Percentiles rank a stretch among this genome's conserved stretches.
phyloP scores from a whole-genome alignment of 2,113 vertebrate species.

The Otolemur garnettii region DNA sequence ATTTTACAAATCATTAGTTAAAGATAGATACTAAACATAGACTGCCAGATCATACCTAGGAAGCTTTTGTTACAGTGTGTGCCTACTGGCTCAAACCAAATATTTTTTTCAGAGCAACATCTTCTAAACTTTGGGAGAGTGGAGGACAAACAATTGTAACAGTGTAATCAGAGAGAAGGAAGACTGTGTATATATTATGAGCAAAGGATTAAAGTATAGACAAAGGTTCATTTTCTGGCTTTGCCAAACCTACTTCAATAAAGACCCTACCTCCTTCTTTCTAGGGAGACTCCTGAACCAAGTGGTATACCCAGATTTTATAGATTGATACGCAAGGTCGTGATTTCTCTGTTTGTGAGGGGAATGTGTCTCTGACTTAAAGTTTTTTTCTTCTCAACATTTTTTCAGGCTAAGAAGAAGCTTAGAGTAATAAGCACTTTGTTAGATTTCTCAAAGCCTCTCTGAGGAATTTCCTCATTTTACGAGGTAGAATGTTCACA shows the following conservation, averaged over 20 bases:
- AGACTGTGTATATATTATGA: neutral
- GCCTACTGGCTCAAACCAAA: neutral
- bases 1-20: conserved; percentile 2
- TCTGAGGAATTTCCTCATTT: neutral
- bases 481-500: neutral
- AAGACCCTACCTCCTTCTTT: neutral
- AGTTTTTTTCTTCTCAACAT: neutral
- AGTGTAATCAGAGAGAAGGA: accelerated
- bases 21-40: neutral
- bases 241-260: neutral
- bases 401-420: conserved; percentile 20
- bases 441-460: neutral
- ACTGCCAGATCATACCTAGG: neutral
- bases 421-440: neutral
- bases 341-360: neutral
- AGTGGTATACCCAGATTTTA: neutral
- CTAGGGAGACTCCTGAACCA: neutral
- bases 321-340: neutral
- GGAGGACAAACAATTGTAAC: neutral
- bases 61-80: neutral
- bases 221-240: neutral
- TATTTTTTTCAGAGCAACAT: neutral
- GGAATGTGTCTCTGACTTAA: neutral
- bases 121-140: neutral
- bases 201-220: neutral